Evolutionary conservation across 2,888 invertebrate genomes (phyloP).

Genomic region (Anticlea derivata): DNA sequence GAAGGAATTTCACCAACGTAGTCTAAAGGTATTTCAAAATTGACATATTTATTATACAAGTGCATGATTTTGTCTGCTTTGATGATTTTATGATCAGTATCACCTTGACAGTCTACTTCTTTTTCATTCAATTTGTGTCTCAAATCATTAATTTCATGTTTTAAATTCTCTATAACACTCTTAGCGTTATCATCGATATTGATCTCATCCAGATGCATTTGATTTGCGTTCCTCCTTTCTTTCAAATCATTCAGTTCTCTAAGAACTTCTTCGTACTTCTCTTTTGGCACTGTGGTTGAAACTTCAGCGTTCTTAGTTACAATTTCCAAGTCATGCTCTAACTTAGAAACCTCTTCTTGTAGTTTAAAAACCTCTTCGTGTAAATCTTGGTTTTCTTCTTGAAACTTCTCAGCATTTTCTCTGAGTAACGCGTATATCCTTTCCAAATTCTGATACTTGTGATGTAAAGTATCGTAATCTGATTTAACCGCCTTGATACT

Average conservation of each 20-base stretch:
- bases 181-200: constrained; percentile 80
- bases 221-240: constrained; percentile 57
- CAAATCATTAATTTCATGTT: constrained; percentile 72
- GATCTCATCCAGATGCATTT: constrained; percentile 66
- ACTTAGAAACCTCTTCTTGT: constrained; percentile 74
- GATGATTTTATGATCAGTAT: constrained; percentile 53
- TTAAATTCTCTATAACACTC: constrained; percentile 76
- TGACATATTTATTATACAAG: constrained; percentile 74
- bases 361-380: constrained; percentile 79
- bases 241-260: constrained; percentile 66
- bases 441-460: constrained; percentile 78
- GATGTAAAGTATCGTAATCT: constrained; percentile 69
- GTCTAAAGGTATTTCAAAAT: constrained; percentile 76
- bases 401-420: constrained; percentile 78
- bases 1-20: constrained; percentile 75
- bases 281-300: constrained; percentile 62
- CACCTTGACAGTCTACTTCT: constrained; percentile 47
- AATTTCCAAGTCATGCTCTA: constrained; percentile 75
- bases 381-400: constrained; percentile 80
- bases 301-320: constrained; percentile 54
- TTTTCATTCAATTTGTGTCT: constrained; percentile 65
- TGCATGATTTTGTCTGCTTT: constrained; percentile 71
- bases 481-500: constrained; percentile 46
- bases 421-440: constrained; percentile 68
- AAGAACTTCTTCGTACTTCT: constrained; percentile 62